Evolutionary conservation across 2,888 invertebrate genomes (phyloP), one percentile per base, ranked within the genome.

Genomic region (Dicyrtoma fusca): DNA sequence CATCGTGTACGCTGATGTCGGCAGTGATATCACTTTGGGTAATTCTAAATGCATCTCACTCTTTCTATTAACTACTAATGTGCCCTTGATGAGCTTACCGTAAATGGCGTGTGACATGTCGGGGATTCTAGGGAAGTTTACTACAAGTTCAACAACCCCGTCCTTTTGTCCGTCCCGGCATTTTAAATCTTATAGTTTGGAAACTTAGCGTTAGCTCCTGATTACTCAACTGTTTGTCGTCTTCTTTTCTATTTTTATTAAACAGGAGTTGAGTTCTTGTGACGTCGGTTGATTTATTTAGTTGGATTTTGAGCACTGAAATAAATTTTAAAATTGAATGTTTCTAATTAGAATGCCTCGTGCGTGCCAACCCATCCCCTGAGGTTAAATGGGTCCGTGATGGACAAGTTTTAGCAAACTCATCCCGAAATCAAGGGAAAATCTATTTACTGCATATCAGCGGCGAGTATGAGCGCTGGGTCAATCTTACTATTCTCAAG

Each of bases 401-500:
- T 81, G 92, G 92, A 0, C 74, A 79, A 64, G 74, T 76, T n/a
- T 63, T 80, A 23, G 74, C 76, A 14, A 79, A 80, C 64, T 69
- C 75, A 17, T 75, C 78, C 17, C 61, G 78, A 44, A 63, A 49
- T 62, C 73, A 74, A 11, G 76, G 76, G 49, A 78, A 78, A 62
- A 73, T 74, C 25, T 78, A 78, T 69, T 71, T 74, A 25, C 71
- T 78, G 19, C 76, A 75, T 73, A 75, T 76, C 73, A 73, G 75
- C 53, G 76, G 76, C 8, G 76, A 80, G 14, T 69, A 75, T n/a
- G 81, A 87, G 82, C 86, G 87, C 82, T 93, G 93, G 92, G 89
- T 89, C 80, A 93, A 92, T 82, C 86, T 95, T 75, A 93, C 92
- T 72, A 89, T 95, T 75, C 89, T 88, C 80, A 92, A 94, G 83